Evolutionary conservation across 2,797 vertebrate species (phyloP).

Genomic region (Coreius guichenoti): DNA sequence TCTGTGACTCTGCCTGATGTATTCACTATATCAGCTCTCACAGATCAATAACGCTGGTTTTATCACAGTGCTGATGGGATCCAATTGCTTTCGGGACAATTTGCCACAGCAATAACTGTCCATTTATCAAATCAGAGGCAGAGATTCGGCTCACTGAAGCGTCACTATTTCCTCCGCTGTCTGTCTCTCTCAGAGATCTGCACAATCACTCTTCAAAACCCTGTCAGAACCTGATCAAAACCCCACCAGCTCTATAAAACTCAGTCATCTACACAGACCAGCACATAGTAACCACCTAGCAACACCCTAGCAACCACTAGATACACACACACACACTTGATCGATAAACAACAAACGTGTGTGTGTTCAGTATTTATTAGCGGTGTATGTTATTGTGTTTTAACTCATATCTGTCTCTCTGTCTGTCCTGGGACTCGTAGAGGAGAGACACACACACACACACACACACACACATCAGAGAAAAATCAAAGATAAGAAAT

Average conservation of each 20-base stretch:
- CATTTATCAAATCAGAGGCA: conserved; percentile 90
- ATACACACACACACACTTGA: conserved; percentile 6
- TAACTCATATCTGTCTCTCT: conserved; percentile 55
- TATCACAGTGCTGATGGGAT: conserved; percentile 82
- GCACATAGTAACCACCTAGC: not conserved
- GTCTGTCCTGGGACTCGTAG: conserved; percentile 49
- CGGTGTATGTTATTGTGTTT: conserved; percentile 54
- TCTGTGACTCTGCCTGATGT: conserved; percentile 74
- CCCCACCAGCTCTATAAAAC: not conserved
- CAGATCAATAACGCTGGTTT: conserved; percentile 93
- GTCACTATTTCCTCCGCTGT: conserved; percentile 64
- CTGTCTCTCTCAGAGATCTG: not conserved
- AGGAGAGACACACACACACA: not conserved
- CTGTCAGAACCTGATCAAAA: not conserved
- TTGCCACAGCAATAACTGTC: conserved; percentile 91
- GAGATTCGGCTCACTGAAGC: conserved; percentile 62
- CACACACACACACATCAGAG: not conserved
- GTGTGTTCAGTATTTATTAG: conserved; percentile 40
- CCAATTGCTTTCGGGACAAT: conserved; percentile 92
- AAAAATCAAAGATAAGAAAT: conserved; percentile 51
- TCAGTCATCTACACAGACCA: not conserved
- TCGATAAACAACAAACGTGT: conserved; percentile 43
- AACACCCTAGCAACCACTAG: not conserved
- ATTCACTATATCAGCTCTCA: conserved; percentile 94
- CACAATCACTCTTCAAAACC: not conserved